Conservation (phyloP, 2,888 invertebrate species). For the Euzetes globulus region DNA sequence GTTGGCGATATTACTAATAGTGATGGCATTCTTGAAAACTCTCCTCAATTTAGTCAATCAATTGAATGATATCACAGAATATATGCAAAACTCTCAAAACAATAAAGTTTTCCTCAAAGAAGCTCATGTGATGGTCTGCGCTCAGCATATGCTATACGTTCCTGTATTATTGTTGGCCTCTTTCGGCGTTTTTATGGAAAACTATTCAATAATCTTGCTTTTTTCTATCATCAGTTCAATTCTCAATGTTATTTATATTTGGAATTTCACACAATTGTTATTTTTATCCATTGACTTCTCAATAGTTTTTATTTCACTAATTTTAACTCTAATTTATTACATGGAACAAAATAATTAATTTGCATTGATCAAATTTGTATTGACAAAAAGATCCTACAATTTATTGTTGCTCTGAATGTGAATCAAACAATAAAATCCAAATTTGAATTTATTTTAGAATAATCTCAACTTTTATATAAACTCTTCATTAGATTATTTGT, state of each 20-base stretch:
- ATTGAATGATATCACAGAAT: neutral
- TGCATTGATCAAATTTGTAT: too few relatives aligned
- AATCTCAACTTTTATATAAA: too few relatives aligned
- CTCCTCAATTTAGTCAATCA: neutral
- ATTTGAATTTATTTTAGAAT: too few relatives aligned
- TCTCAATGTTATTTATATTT: neutral
- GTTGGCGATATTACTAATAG: neutral
- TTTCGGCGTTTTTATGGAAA: neutral
- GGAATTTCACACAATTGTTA: neutral
- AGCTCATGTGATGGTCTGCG: neutral
- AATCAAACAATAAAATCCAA: too few relatives aligned
- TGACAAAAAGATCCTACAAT: too few relatives aligned
- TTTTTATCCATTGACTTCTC: neutral
- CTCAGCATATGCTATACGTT: neutral
- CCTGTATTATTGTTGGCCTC: neutral
- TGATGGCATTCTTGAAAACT: neutral
- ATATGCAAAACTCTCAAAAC: neutral
- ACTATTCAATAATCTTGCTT: neutral
- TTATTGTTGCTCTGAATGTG: too few relatives aligned
- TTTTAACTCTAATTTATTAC: neutral
- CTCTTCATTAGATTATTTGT: too few relatives aligned
- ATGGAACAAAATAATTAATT: neutral
- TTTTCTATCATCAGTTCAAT: neutral
- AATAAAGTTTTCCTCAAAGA: neutral
- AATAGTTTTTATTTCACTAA: neutral